A percentile compares a stretch with the other conserved stretches of the same genome.
phyloP scores from a whole-genome alignment of 2,888 invertebrate species.

The Smittia aterrima region DNA sequence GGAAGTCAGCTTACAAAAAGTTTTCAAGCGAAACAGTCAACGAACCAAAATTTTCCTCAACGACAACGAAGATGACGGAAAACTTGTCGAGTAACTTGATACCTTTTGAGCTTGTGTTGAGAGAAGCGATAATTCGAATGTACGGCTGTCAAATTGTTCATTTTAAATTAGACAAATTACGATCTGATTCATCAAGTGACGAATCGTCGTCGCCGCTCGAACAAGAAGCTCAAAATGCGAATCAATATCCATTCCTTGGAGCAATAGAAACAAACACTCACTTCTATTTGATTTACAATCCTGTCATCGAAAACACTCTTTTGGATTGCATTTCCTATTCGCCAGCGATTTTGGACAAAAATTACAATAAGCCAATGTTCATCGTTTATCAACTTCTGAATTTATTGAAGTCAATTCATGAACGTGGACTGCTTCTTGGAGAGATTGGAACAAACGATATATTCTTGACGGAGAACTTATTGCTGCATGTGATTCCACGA shows the following conservation, averaged over 20 bases:
- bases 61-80: not conserved
- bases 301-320: slow-evolving; percentile 70
- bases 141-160: slow-evolving; percentile 72
- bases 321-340: slow-evolving; percentile 87
- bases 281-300: slow-evolving; percentile 71
- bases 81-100: slow-evolving; percentile 44
- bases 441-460: slow-evolving; percentile 78
- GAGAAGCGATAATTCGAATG: slow-evolving; percentile 67
- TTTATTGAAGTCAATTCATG: slow-evolving; percentile 72
- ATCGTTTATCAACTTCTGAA: slow-evolving; percentile 83
- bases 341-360: slow-evolving; percentile 75
- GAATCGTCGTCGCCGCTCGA: slow-evolving; percentile 14
- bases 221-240: slow-evolving; percentile 60
- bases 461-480: slow-evolving; percentile 76
- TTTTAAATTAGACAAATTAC: slow-evolving; percentile 47
- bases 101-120: slow-evolving; percentile 50
- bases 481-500: slow-evolving; percentile 66
- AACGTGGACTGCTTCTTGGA: slow-evolving; percentile 75
- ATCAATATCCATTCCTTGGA: slow-evolving; percentile 69
- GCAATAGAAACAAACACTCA: slow-evolving; percentile 71
- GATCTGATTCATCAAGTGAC: slow-evolving; percentile 21
- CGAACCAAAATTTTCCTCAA: not conserved
- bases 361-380: slow-evolving; percentile 79
- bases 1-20: slow-evolving; percentile 80
- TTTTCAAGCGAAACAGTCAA: slow-evolving; percentile 55